Evolutionary conservation across 2,797 vertebrate species (phyloP), one percentile per base, ranked within the genome.

Genomic region (Halcyon smyrnensis): DNA sequence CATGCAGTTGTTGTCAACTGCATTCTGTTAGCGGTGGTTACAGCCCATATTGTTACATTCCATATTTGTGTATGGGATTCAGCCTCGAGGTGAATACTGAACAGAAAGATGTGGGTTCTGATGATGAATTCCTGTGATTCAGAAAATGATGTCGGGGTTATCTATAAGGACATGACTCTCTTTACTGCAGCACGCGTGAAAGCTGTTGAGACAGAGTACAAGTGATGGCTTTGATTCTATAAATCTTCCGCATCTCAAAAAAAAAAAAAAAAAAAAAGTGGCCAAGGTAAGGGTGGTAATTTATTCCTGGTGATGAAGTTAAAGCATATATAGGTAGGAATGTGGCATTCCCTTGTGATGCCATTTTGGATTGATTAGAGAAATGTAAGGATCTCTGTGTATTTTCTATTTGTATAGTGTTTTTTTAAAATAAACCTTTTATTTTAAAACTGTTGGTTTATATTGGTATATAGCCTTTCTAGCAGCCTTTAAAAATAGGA

Each of bases 51-150:
- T 73, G 17, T 69, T 71, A 10, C 24, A 11, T 32, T 60, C 37
- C n/a, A 5, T 69, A 32, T 25, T 50, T 56, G 54, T 39, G 19
- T 62, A 30, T 62, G 53, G 8, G 77, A 34, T 67, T 63, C 48
- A 77, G 39, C 57, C 62, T 89, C 3, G 2, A 80, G 84, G 41
- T 7, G 3, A 68, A 37, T 68, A 75, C 28, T 48, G 71, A 89
- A 81, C 76, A 85, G 75, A 83, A 95, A 75, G 34, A 9, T 12
- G 36, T 20, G 41, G 20, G 8, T 67, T 87, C 64, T 82, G 54
- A 73, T 95, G 83, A 28, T 63, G 46, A 54, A 43, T 67, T 84
- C 73, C 79, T 84, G 27, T 65, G 54, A 62, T 78, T 80, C 41
- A 65, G 64, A 37, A 56, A 87, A 56, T 16, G 65, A 32, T 37